These are phyloP conservation scores for Nixonia krombeini DNA, from an alignment of 1,140 invertebrate species.

Conservation along the genomic window DNA sequence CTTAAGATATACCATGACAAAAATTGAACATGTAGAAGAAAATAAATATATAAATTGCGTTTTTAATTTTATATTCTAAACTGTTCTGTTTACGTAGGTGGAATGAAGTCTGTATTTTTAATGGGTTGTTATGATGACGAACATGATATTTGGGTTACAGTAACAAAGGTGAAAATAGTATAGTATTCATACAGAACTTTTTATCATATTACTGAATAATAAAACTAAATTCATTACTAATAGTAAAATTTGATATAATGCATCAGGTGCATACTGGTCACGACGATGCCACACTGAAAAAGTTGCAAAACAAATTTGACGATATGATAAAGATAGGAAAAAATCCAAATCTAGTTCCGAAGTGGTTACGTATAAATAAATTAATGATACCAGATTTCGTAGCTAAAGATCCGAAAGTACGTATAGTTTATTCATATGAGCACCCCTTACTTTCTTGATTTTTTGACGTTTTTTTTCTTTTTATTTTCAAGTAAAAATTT, in stretches of 20 bases:
- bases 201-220: too few relatives aligned
- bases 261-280: constrained; percentile 82
- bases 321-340: constrained; percentile 88
- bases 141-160: constrained; percentile 84
- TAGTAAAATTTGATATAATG: too few relatives aligned
- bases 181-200: constrained; percentile 10
- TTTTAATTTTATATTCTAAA: constrained; percentile 3
- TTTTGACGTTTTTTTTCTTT: too few relatives aligned
- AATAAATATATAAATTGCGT: too few relatives aligned
- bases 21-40: too few relatives aligned
- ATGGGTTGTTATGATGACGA: constrained; percentile 89
- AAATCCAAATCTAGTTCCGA: constrained; percentile 79
- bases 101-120: constrained; percentile 92
- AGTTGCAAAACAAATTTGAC: constrained; percentile 80
- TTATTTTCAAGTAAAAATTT: too few relatives aligned
- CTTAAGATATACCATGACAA: too few relatives aligned
- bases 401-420: constrained; percentile 82
- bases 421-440: constrained; percentile 17
- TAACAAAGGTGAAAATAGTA: constrained; percentile 77
- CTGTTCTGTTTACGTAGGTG: constrained; percentile 74
- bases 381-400: constrained; percentile 91
- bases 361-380: constrained; percentile 88
- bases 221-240: too few relatives aligned
- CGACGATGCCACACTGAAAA: constrained; percentile 86
- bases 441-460: too few relatives aligned